These are phyloP conservation scores for Cordylochernes scorpioides DNA, from an alignment of 2,888 invertebrate species.

Conservation along the genomic window DNA sequence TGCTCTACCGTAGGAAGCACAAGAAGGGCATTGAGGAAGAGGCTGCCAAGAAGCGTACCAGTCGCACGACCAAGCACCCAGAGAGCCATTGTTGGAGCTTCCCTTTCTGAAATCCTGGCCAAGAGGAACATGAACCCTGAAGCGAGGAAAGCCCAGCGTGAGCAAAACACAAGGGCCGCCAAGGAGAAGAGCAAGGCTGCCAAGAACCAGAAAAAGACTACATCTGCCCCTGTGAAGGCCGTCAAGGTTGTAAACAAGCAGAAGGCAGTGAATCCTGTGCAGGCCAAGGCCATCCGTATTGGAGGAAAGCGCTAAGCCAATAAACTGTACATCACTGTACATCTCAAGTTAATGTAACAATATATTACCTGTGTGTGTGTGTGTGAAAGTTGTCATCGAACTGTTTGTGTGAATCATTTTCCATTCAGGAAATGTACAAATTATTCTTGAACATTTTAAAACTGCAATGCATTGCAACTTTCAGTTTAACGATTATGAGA, in stretches of 20 bases:
- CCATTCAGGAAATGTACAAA: too few relatives aligned
- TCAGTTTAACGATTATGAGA: too few relatives aligned
- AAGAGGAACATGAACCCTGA: constrained; percentile 98
- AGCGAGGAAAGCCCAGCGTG: constrained; percentile 87
- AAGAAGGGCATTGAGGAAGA: constrained; percentile 98
- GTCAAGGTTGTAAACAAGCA: constrained; percentile 39
- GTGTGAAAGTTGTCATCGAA: too few relatives aligned
- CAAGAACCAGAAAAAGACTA: constrained; percentile 53
- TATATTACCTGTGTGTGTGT: too few relatives aligned
- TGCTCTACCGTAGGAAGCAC: constrained; percentile 93
- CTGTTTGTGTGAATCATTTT: too few relatives aligned
- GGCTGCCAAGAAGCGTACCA: constrained; percentile 70
- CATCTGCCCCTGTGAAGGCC: constrained; percentile 18
- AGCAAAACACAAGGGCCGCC: constrained; percentile 56
- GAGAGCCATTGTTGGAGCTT: constrained; percentile 89
- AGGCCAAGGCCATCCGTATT: constrained; percentile 69
- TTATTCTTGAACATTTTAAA: too few relatives aligned
- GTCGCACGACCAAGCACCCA: constrained; percentile 86
- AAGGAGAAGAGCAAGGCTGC: constrained; percentile 80
- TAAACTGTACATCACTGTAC: too few relatives aligned
- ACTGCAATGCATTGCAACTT: too few relatives aligned
- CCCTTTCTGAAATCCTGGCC: constrained; percentile 86
- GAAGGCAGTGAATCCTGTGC: constrained; percentile 64
- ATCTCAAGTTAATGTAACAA: too few relatives aligned
- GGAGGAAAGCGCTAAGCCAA: constrained; percentile 98